A percentile compares a stretch with the other conserved stretches of the same genome.
Evolutionary conservation across 2,888 invertebrate genomes (phyloP).

Genomic region (Caenorhabditis sulstoni): DNA sequence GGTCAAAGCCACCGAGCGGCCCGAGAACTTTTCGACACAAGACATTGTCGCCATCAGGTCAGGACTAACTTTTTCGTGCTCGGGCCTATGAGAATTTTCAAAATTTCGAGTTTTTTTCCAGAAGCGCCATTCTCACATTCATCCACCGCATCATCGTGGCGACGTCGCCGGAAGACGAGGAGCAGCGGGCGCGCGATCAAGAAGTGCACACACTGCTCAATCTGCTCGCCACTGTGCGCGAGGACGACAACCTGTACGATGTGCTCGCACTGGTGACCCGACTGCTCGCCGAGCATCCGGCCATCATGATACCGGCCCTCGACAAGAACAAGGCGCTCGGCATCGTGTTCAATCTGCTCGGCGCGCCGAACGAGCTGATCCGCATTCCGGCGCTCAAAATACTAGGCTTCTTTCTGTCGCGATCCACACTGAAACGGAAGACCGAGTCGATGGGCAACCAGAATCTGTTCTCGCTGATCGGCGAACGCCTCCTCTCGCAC

Average conservation of each 20-base stretch:
- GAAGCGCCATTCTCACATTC: conserved; percentile 95
- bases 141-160: conserved; percentile 75
- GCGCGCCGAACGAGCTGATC: conserved; percentile 95
- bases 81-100: background rate
- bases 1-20: conserved; percentile 52
- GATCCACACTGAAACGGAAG: conserved; percentile 98
- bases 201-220: conserved; percentile 98
- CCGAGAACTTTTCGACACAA: conserved; percentile 85
- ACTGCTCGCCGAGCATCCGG: conserved; percentile 97
- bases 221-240: conserved; percentile 96
- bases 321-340: conserved; percentile 91
- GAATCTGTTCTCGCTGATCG: conserved; percentile 96
- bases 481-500: conserved; percentile 91
- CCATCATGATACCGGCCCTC: conserved; percentile 88
- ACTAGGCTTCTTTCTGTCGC: conserved; percentile 95
- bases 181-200: conserved; percentile 85
- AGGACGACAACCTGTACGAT: conserved; percentile 99
- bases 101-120: conserved; percentile 3
- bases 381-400: conserved; percentile 95
- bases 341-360: conserved; percentile 95
- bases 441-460: conserved; percentile 99
- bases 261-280: conserved; percentile 97
- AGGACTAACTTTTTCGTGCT: too few relatives aligned
- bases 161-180: conserved; percentile 55
- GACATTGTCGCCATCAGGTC: conserved; percentile 90